Percentiles rank a stretch among this genome's conserved stretches.
These are phyloP conservation scores for Hoplostethus mediterraneus DNA, from an alignment of 2,797 vertebrate species.

Conservation along the genomic window DNA sequence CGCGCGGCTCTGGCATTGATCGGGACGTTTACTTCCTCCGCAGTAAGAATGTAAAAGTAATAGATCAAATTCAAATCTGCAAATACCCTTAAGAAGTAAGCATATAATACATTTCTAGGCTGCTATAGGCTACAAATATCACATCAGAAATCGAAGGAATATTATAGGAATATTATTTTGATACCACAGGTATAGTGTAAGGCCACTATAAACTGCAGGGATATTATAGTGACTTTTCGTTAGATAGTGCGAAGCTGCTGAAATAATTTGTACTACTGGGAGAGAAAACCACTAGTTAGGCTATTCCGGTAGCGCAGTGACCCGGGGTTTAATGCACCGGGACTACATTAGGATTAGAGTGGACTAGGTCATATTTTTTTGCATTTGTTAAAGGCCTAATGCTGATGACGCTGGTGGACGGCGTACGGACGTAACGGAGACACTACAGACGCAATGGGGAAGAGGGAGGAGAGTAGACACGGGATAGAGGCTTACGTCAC, in stretches of 20 bases:
- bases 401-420: slow-evolving; percentile 77
- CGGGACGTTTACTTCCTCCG: neutral
- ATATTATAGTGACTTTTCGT: no score
- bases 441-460: slow-evolving; percentile 75
- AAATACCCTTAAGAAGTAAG: no score
- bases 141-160: no score
- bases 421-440: slow-evolving; percentile 84
- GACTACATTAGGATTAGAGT: slow-evolving; percentile 22
- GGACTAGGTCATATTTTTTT: slow-evolving; percentile 66
- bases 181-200: no score
- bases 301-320: no score
- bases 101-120: no score
- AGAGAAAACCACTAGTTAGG: no score
- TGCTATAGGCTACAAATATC: neutral
- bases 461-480: slow-evolving; percentile 78
- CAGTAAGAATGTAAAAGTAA: slow-evolving; percentile 12
- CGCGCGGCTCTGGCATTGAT: neutral
- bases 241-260: no score
- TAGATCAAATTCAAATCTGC: no score
- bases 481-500: slow-evolving; percentile 73
- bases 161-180: no score
- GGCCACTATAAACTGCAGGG: no score
- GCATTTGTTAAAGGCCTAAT: slow-evolving; percentile 62
- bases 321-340: neutral
- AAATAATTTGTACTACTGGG: no score